These are phyloP conservation scores for Pogonomyrmex barbatus DNA, from an alignment of 1,140 invertebrate species.

Conservation along the genomic window DNA sequence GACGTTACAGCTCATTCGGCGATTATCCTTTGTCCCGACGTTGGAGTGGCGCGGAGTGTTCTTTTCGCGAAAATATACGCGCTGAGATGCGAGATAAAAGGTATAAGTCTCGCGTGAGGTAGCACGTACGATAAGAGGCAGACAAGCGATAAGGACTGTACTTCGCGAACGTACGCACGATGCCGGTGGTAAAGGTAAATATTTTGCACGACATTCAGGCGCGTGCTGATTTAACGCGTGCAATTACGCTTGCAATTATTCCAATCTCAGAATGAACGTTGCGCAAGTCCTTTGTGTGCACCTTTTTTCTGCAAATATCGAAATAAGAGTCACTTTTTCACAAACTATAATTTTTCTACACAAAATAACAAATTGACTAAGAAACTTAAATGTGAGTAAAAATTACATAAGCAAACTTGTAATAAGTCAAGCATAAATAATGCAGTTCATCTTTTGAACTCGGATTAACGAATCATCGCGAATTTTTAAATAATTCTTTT, in stretches of 20 bases:
- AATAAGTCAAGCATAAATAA: background rate
- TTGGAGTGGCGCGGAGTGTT: slow-evolving; percentile 2
- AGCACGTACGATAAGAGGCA: slow-evolving; percentile 50
- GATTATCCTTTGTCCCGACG: slow-evolving; percentile 58
- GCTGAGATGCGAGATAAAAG: slow-evolving; percentile 59
- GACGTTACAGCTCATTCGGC: slow-evolving; percentile 62
- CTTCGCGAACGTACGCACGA: slow-evolving; percentile 39
- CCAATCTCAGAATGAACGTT: slow-evolving; percentile 37
- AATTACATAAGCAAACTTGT: background rate
- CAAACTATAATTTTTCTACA: background rate
- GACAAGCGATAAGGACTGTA: slow-evolving; percentile 36
- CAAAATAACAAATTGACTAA: slow-evolving; percentile 2
- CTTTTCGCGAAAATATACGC: slow-evolving; percentile 53
- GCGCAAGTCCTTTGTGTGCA: background rate
- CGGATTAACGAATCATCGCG: background rate
- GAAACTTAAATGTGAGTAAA: background rate
- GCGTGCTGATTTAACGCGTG: slow-evolving; percentile 48
- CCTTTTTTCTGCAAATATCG: background rate
- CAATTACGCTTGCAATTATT: slow-evolving; percentile 57
- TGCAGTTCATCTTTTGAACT: background rate
- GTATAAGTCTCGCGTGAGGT: slow-evolving; percentile 57
- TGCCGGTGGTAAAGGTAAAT: slow-evolving; percentile 48
- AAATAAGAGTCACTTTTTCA: background rate
- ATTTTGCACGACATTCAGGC: slow-evolving; percentile 54
- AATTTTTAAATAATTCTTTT: background rate